phyloP scores from a whole-genome alignment of 2,888 invertebrate genomes.

The Agrochola lychnidis region DNA sequence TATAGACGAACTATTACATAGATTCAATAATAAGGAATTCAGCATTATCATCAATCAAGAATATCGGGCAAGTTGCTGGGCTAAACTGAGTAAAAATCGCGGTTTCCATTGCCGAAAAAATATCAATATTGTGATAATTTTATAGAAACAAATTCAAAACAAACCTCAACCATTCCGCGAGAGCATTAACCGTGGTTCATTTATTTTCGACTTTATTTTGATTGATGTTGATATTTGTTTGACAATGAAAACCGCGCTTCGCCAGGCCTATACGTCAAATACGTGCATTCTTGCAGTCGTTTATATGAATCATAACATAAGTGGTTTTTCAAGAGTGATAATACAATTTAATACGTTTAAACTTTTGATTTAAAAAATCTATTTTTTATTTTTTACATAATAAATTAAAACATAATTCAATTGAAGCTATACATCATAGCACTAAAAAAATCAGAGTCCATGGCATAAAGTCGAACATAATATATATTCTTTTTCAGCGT shows the following conservation, averaged over 20 bases:
- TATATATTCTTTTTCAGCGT: background rate
- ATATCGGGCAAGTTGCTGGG: background rate
- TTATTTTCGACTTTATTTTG: conserved; percentile 24
- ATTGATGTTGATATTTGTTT: conserved; percentile 1
- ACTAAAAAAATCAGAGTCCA: background rate
- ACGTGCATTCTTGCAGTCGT: background rate
- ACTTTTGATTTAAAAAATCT: conserved; percentile 6
- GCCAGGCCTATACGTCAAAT: background rate
- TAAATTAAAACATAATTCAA: conserved; percentile 13
- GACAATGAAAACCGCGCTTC: background rate
- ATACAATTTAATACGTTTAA: conserved; percentile 5
- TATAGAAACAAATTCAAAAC: background rate
- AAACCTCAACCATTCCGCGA: background rate
- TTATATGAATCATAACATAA: background rate
- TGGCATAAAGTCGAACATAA: too few species aligned
- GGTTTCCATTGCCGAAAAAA: background rate
- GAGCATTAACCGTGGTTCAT: background rate
- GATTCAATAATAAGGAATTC: background rate
- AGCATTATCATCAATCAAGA: conserved; percentile 1
- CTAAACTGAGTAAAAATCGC: background rate
- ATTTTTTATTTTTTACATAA: background rate
- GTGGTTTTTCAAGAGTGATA: background rate
- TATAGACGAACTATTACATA: conserved; percentile 1
- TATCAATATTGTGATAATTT: background rate
- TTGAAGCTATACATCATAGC: background rate